phyloP scores from a whole-genome alignment of 1,140 invertebrate species.

The Calosoma granatense region DNA sequence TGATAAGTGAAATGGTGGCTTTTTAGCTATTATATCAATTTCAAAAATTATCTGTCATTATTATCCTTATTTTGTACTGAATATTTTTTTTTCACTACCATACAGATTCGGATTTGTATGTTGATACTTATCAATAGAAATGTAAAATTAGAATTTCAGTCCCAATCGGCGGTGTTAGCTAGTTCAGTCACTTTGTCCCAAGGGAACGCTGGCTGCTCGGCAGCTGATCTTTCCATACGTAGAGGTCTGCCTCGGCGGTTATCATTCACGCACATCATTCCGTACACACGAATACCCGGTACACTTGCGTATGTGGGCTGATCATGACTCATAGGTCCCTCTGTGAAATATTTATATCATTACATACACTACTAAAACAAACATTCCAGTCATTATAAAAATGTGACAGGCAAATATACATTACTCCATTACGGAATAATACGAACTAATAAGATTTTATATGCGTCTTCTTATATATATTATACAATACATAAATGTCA shows the following conservation, averaged over 20 bases:
- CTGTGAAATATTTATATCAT: conserved; percentile 36
- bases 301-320: conserved; percentile 88
- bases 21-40: too few relatives aligned
- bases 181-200: conserved; percentile 61
- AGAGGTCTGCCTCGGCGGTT: conserved; percentile 39
- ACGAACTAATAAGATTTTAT: not conserved
- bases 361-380: not conserved
- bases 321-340: conserved; percentile 87
- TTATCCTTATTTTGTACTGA: too few relatives aligned
- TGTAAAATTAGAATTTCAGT: too few relatives aligned
- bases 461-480: too few relatives aligned
- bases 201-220: conserved; percentile 49
- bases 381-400: not conserved
- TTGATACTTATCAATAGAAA: too few relatives aligned
- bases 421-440: too few relatives aligned
- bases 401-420: conserved; percentile 1
- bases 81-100: too few relatives aligned
- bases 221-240: conserved; percentile 39
- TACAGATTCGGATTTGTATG: too few relatives aligned
- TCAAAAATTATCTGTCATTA: too few relatives aligned
- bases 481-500: conserved; percentile 12
- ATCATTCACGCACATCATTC: conserved; percentile 74
- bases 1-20: too few relatives aligned
- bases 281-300: conserved; percentile 82
- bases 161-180: conserved; percentile 48